phyloP scores from a whole-genome alignment of 2,888 invertebrate species.

The Ferrisia virgata region DNA sequence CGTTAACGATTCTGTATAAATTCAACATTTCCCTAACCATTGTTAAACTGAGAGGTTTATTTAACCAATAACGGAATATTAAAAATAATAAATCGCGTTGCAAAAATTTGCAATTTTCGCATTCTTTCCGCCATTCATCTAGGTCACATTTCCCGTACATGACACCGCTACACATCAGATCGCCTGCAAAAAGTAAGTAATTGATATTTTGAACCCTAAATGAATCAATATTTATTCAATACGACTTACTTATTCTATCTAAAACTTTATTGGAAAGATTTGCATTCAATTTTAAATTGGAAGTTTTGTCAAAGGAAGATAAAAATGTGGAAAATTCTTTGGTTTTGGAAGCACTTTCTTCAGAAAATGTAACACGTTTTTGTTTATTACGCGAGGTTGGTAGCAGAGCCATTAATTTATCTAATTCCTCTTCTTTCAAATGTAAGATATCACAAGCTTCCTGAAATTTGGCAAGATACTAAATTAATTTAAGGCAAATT shows the following conservation, averaged over 20 bases:
- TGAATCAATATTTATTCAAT: not conserved
- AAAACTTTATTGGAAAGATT: constrained; percentile 25
- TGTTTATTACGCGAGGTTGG: constrained; percentile 46
- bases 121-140: constrained; percentile 53
- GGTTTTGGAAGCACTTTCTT: constrained; percentile 36
- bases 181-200: constrained; percentile 51
- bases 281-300: not conserved
- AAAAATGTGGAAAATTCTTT: constrained; percentile 25
- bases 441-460: constrained; percentile 49
- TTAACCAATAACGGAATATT: constrained; percentile 69
- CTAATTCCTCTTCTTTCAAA: constrained; percentile 49
- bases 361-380: constrained; percentile 46
- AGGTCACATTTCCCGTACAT: constrained; percentile 54
- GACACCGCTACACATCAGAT: constrained; percentile 54
- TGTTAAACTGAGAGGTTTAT: constrained; percentile 56
- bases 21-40: constrained; percentile 64
- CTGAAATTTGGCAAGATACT: not conserved
- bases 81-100: constrained; percentile 68
- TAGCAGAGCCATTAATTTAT: constrained; percentile 48
- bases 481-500: not conserved
- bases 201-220: not conserved
- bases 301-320: constrained; percentile 28
- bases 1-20: constrained; percentile 64
- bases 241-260: constrained; percentile 16
- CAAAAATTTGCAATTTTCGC: constrained; percentile 56